Evolutionary conservation across 2,113 vertebrate species (phyloP), one percentile per base, ranked within the genome.

Genomic region (Condylura cristata): DNA sequence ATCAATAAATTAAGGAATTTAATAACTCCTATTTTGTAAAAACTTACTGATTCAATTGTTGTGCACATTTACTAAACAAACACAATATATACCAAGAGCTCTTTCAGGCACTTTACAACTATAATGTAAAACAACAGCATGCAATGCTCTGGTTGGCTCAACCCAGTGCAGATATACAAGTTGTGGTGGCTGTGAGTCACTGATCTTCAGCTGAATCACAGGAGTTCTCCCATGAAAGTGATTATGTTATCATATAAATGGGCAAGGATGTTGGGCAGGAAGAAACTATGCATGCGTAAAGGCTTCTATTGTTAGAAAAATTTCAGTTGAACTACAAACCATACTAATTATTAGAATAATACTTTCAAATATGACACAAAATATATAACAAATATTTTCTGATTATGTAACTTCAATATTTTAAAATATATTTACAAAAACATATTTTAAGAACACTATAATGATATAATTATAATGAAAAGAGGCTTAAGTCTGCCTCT

Each of bases 391-490:
- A 51, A 65, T 51, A 68, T 39, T 86, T 94, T 63, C 63, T 68
- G 6, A 91, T 65, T 37, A 65, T 10, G 76, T 82, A 28, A 79
- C 48, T 91, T 72, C 24, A 89, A 65, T 60, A 34, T 46, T 79
- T 93, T 95, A 8, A 87, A 70, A 74, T 66, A 41, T 82, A 85
- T 74, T 91, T 86, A 32, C 6, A 46, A 3, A 74, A 94, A 90
- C 12, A 76, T 13, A n/a, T 39, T 92, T 34, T 66, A 37, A 56
- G 76, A 41, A 79, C 51, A 63, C 65, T 61, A 44, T 75, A 20
- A 32, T 63, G 18, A 32, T 39, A 20, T 58, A 75, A 86, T 32
- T 41, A 32, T 14, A 76, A 61, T 76, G 5, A 90, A 72, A 0
- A 92, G 41, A 87, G 65, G 56, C 20, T 81, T 48, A 82, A 0